These are phyloP conservation scores for Hafferia zeledoni DNA, from an alignment of 2,797 vertebrate species.

Conservation along the genomic window DNA sequence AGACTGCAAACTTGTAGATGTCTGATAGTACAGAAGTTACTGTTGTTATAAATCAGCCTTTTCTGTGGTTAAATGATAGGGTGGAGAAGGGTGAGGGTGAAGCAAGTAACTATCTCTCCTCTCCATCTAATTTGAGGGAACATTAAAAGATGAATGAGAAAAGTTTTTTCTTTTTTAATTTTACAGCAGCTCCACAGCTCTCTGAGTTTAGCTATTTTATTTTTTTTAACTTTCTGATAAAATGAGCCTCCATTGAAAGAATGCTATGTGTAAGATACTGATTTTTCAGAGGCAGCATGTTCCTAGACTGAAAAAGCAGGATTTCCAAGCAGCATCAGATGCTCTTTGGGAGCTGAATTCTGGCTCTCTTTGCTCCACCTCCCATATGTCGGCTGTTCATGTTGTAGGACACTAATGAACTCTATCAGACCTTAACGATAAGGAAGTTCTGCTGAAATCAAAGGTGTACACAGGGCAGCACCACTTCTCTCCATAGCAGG, in stretches of 20 bases:
- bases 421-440: constrained; percentile 23
- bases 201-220: background rate
- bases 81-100: constrained; percentile 33
- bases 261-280: background rate
- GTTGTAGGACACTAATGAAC: constrained; percentile 35
- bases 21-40: constrained; percentile 32
- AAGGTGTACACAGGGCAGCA: background rate
- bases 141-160: constrained; percentile 31
- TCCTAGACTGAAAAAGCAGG: background rate
- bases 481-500: background rate
- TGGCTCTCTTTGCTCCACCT: background rate
- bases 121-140: constrained; percentile 35
- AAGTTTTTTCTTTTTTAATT: background rate
- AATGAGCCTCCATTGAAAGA: background rate
- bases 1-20: constrained; percentile 35
- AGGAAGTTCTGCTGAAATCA: constrained; percentile 36
- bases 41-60: constrained; percentile 49
- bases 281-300: background rate
- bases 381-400: background rate
- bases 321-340: background rate
- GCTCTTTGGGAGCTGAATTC: background rate
- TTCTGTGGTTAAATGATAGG: constrained; percentile 49
- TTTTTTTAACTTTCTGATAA: background rate
- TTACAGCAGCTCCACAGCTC: background rate
- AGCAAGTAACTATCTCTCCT: constrained; percentile 22